Conservation (phyloP, 2,888 invertebrate genomes). For the Augochlorella aurata region DNA sequence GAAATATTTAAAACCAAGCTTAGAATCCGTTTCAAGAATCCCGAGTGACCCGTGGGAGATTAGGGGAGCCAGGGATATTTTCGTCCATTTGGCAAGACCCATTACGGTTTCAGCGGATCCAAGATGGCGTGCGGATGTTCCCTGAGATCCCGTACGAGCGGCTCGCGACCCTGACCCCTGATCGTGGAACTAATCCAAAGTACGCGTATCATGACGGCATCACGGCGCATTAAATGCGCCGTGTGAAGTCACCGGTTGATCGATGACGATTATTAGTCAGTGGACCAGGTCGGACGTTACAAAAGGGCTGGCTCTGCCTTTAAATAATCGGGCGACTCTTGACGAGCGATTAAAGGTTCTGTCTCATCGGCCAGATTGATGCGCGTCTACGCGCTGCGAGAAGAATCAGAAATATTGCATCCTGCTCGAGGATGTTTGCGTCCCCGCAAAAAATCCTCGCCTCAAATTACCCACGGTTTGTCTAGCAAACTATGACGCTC, state of each 20-base stretch:
- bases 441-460: constrained; percentile 8
- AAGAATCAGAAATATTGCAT: constrained; percentile 65
- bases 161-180: constrained; percentile 71
- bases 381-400: constrained; percentile 54
- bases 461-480: constrained; percentile 6
- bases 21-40: no score
- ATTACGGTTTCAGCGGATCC: not conserved
- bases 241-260: constrained; percentile 77
- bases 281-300: constrained; percentile 65
- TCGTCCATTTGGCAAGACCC: not conserved
- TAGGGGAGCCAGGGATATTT: not conserved
- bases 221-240: constrained; percentile 74
- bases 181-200: constrained; percentile 77
- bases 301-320: constrained; percentile 62
- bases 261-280: constrained; percentile 80
- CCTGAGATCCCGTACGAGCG: constrained; percentile 37
- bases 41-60: not conserved
- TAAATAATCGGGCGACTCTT: constrained; percentile 69
- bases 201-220: constrained; percentile 78
- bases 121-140: constrained; percentile 8
- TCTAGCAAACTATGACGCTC: not conserved
- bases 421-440: constrained; percentile 41
- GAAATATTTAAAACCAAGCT: no score
- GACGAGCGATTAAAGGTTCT: constrained; percentile 69
- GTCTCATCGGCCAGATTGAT: constrained; percentile 63